A percentile compares a stretch with the other conserved stretches of the same genome.
Evolutionary conservation across 2,797 vertebrate species (phyloP).

Genomic region (Enteromius paludinosus): DNA sequence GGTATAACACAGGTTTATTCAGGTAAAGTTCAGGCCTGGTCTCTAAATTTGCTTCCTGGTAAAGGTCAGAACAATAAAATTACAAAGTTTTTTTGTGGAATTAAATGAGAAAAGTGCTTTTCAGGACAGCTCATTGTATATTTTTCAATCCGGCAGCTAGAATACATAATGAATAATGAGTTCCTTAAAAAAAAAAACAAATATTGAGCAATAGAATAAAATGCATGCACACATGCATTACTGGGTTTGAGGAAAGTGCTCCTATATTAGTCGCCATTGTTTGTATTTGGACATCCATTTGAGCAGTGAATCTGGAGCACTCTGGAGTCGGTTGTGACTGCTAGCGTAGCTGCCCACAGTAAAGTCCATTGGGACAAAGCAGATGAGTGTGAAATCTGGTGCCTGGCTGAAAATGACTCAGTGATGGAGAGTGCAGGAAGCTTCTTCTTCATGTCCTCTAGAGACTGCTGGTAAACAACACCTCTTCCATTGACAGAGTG

Average conservation of each 20-base stretch:
- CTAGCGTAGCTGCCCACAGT: slow-evolving; percentile 27
- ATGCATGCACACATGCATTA: neutral
- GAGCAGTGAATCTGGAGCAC: slow-evolving; percentile 13
- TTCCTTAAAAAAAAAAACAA: neutral
- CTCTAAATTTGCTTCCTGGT: neutral
- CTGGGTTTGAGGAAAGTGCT: neutral
- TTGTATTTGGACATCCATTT: slow-evolving; percentile 41
- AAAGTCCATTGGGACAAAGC: slow-evolving; percentile 3
- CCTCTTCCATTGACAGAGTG: slow-evolving; percentile 4
- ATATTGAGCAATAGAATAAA: neutral
- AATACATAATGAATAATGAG: no score
- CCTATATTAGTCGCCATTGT: neutral
- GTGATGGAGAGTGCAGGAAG: slow-evolving; percentile 26
- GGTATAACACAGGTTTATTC: neutral
- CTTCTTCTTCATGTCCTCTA: slow-evolving; percentile 8
- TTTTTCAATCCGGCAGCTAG: neutral
- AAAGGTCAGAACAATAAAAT: neutral
- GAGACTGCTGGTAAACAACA: slow-evolving; percentile 49
- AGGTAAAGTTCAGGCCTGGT: neutral
- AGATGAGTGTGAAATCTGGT: slow-evolving; percentile 58
- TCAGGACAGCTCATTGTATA: neutral
- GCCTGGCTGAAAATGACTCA: slow-evolving; percentile 55
- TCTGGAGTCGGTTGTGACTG: slow-evolving; percentile 41
- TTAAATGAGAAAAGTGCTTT: neutral
- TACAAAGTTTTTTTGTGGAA: neutral